A percentile compares a stretch with the other conserved stretches of the same genome.
Conservation (phyloP, 2,113 vertebrate species). For the Axis porcinus region DNA sequence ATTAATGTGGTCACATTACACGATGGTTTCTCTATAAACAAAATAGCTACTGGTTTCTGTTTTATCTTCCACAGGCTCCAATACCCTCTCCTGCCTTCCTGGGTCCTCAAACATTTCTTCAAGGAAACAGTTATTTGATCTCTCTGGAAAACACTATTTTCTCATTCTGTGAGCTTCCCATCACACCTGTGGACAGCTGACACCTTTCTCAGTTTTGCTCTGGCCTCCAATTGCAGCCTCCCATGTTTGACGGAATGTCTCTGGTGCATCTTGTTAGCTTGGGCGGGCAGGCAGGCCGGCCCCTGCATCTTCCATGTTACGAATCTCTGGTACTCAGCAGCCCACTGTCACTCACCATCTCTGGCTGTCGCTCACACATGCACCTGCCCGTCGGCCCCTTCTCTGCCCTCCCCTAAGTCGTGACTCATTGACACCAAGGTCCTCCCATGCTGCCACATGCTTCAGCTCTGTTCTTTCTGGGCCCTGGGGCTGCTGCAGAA, state of each 20-base stretch:
- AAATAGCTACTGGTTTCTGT: background rate
- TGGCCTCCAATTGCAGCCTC: background rate
- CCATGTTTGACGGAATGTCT: rapidly evolving
- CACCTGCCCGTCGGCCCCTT: background rate
- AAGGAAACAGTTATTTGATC: background rate
- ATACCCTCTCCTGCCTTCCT: background rate
- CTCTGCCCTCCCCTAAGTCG: background rate
- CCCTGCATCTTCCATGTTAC: rapidly evolving
- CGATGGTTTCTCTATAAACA: background rate
- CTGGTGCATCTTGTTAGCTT: background rate
- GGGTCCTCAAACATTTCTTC: background rate
- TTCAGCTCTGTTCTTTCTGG: background rate
- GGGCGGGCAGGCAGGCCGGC: background rate
- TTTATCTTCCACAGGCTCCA: background rate
- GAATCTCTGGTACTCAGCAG: background rate
- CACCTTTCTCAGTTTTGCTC: background rate
- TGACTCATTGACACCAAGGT: background rate
- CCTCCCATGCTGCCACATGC: background rate
- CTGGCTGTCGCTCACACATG: rapidly evolving
- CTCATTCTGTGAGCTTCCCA: background rate
- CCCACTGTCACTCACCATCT: rapidly evolving
- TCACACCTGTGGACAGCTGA: background rate
- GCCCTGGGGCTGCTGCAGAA: no score
- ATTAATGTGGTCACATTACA: background rate
- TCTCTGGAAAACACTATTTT: background rate